Evolutionary conservation across 2,113 vertebrate species (phyloP), one percentile per base, ranked within the genome.

Genomic region (Balaeniceps rex): DNA sequence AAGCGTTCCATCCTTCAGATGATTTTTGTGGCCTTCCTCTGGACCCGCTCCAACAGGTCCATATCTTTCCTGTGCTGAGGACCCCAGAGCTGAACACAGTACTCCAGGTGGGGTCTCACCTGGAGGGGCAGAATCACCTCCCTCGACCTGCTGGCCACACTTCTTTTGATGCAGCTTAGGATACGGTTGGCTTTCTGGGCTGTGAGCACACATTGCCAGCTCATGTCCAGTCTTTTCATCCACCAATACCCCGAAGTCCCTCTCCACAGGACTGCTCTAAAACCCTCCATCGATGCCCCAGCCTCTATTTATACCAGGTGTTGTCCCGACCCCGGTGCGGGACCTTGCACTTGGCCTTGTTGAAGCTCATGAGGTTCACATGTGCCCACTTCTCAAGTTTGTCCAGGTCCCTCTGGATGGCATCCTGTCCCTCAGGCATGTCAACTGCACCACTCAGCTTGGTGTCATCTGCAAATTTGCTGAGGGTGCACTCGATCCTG

Each of bases 151-250:
- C 49, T 47, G 18, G 1, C 46, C 81, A 29, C 3, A 2, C 36
- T 29, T 10, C 63, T 46, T 2, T 2, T 4, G 66, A 60, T 34
- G 44, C 66, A 61, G 28, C 29, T 29, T 40, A 34, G 51, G 60
- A 8, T 5, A 8, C 0, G 0, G n/a, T 1, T 14, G 83, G 19
- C 17, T 11, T 83, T 28, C 34, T 65, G 51, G 40, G 28, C 80
- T 57, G 34, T 2, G 0, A 74, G 13, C 0, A 1, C 52, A 42
- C 16, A 4, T 15, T 40, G 25, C 19, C 1, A 0, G 10, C 14
- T 77, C 61, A 58, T 10, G 29, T 7, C 21, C 38, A 74, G 58
- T 16, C 11, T 54, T 54, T n/a, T 44, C 34, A 13, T 5, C 47
- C 76, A 9, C 23, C 29, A 42, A 18, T 3, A 28, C 7, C 40